Evolutionary conservation across 1,140 invertebrate species (phyloP), one percentile per base, ranked within the genome.

Genomic region (Drosophila parabipectinata): DNA sequence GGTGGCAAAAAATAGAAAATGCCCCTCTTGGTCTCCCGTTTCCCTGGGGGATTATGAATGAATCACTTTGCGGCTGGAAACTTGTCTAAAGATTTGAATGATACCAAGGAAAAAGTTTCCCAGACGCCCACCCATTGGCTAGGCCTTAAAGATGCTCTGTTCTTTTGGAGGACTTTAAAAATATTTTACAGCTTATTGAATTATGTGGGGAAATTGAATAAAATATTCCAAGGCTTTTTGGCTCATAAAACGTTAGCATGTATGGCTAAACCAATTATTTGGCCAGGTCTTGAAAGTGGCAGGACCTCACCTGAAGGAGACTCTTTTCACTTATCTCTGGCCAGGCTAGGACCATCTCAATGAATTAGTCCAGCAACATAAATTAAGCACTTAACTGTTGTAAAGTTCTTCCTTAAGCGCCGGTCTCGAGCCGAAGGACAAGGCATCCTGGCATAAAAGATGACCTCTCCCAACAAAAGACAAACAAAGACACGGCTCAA

Each of bases 341-440:
- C 60, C 60, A 24, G 60, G 37, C 21, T 21, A 50, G 10, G 45
- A 51, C 30, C 74, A 77, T 53, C 60, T 62, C 60, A 77, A 69
- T 77, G 61, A 79, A 79, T 74, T 79, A 63, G 57, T 71, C 67
- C 26, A 73, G 54, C 54, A 60, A 75, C 77, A 73, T 80, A 79
- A 79, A 80, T 80, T 75, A 80, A 79, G 71, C 77, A 80, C 77
- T 79, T 75, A 79, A 71, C 47, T 74, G 57, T 54, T 71, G 61
- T 69, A 62, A 69, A 69, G 53, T 73, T 79, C 52, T 64, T 57
- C 52, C 52, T 69, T 30, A 3, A 21, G 32, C 34, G 50, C n/a
- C 26, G 10, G 34, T 3, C 32, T 9, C 12, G 3, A 3, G 12
- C 10, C 10, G 34, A 12, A 48, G 52, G 26, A 21, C n/a, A 24